A percentile compares a stretch with the other conserved stretches of the same genome.
These are phyloP conservation scores for Pteromalus puparum DNA, from an alignment of 1,140 invertebrate genomes.

Conservation along the genomic window DNA sequence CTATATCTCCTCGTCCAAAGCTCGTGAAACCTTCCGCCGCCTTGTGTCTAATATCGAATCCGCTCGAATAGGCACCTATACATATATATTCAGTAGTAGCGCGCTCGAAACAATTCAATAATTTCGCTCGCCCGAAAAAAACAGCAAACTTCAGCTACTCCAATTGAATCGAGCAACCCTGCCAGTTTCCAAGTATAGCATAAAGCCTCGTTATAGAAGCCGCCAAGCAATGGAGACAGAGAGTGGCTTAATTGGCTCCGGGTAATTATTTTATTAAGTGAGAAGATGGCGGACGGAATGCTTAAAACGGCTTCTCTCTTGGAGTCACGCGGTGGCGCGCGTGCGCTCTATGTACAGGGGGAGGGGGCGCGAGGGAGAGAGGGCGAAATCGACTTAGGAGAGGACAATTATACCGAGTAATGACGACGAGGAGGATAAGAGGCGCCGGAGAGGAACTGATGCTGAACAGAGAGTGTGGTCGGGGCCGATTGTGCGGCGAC, in stretches of 20 bases:
- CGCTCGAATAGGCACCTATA: too few relatives aligned
- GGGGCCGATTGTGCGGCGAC: not conserved
- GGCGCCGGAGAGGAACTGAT: not conserved
- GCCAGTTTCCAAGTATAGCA: not conserved
- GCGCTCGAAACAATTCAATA: too few relatives aligned
- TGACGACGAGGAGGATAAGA: conserved; percentile 1
- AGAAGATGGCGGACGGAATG: conserved; percentile 74
- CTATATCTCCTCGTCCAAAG: too few relatives aligned
- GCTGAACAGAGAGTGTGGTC: conserved; percentile 15
- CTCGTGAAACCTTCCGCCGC: too few relatives aligned
- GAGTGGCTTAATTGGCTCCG: conserved; percentile 70
- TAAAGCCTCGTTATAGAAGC: not conserved
- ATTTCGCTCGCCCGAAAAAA: too few relatives aligned
- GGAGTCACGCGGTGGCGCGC: conserved; percentile 58
- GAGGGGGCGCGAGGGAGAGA: conserved; percentile 29
- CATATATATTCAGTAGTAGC: too few relatives aligned
- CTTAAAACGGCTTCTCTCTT: conserved; percentile 55
- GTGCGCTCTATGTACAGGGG: conserved; percentile 64
- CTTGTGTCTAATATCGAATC: too few relatives aligned
- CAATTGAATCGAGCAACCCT: too few relatives aligned
- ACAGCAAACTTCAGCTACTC: too few relatives aligned
- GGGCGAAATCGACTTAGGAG: conserved; percentile 64
- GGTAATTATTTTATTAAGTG: conserved; percentile 76
- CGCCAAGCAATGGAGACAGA: not conserved
- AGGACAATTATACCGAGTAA: conserved; percentile 27